Evolutionary conservation across 1,140 invertebrate species (phyloP).

Genomic region (Drosophila novamexicana): DNA sequence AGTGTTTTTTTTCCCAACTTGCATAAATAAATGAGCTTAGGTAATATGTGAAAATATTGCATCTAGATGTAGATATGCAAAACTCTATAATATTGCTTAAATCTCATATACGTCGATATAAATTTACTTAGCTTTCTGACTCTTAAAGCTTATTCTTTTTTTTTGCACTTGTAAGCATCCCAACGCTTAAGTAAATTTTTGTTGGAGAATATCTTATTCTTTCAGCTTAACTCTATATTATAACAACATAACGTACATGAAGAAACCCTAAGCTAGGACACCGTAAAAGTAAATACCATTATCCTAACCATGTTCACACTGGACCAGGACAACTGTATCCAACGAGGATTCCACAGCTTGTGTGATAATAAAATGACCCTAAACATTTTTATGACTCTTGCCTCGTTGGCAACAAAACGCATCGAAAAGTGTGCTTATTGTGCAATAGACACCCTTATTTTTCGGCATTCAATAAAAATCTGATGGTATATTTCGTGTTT

Average conservation of each 20-base stretch:
- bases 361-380: slow-evolving; percentile 5
- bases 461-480: background rate
- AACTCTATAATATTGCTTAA: too few relatives aligned
- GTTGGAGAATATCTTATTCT: too few relatives aligned
- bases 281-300: background rate
- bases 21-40: background rate
- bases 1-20: background rate
- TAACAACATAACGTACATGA: too few relatives aligned
- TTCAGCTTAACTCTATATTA: too few relatives aligned
- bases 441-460: background rate
- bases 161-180: too few relatives aligned
- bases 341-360: background rate
- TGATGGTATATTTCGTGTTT: background rate
- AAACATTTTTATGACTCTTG: slow-evolving; percentile 9
- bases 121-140: too few relatives aligned
- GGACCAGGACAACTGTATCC: background rate
- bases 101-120: too few relatives aligned
- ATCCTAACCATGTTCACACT: background rate
- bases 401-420: background rate
- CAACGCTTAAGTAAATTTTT: too few relatives aligned
- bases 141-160: too few relatives aligned
- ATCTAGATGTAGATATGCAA: background rate
- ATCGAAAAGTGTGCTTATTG: background rate
- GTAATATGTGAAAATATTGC: background rate
- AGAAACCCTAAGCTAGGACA: background rate